phyloP scores from a whole-genome alignment of 2,113 vertebrate genomes.

The Eretmochelys imbricata region DNA sequence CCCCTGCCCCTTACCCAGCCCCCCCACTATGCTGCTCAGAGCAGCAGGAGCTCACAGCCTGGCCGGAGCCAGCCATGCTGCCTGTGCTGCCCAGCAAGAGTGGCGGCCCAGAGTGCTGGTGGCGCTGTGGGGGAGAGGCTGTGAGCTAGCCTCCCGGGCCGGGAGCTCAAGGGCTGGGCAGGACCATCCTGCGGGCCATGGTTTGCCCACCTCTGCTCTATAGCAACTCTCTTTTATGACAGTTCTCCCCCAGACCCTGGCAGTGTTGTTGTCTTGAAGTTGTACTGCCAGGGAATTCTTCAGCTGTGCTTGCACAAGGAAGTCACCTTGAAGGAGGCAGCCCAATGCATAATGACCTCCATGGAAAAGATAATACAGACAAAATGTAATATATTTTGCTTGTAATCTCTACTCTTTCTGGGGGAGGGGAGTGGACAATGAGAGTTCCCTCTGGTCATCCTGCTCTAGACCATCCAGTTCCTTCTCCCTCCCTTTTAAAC shows the following conservation, averaged over 20 bases:
- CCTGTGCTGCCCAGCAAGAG: too few species aligned
- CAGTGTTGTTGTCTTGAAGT: neutral
- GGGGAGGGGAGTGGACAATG: neutral
- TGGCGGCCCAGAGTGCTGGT: too few species aligned
- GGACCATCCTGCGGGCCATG: too few species aligned
- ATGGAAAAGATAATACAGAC: neutral
- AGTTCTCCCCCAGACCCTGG: neutral
- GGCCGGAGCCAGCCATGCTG: too few species aligned
- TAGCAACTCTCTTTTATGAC: neutral
- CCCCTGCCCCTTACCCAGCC: too few species aligned
- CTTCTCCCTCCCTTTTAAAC: fast-evolving
- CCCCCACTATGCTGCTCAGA: too few species aligned
- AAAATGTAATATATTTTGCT: neutral
- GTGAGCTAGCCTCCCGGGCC: too few species aligned
- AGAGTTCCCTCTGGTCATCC: neutral
- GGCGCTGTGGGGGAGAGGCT: too few species aligned
- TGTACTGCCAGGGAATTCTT: neutral
- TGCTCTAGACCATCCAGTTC: fast-evolving
- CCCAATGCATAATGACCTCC: neutral
- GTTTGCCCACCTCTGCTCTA: too few species aligned
- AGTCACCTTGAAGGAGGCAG: neutral
- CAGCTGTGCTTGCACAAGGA: neutral
- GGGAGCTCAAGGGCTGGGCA: too few species aligned
- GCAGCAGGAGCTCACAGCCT: too few species aligned
- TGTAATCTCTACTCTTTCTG: neutral